Conservation (phyloP, 2,888 invertebrate species). For the Plutella xylostella region DNA sequence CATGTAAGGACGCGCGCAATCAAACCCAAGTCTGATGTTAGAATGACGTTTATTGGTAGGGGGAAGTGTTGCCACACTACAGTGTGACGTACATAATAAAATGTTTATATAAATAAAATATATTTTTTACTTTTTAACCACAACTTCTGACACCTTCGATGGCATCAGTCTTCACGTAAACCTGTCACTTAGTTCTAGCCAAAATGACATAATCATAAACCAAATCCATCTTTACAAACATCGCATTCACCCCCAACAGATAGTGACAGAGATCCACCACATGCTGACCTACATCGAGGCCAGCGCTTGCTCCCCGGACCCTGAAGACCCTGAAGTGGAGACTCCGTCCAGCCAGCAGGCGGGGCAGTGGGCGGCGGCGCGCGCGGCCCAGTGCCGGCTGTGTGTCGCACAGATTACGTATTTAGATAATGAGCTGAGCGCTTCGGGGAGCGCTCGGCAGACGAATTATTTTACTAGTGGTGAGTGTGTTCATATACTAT, state of each 20-base stretch:
- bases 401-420: slow-evolving; percentile 66
- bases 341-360: slow-evolving; percentile 23
- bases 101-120: background rate
- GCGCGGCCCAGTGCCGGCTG: slow-evolving; percentile 65
- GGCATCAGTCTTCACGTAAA: no score
- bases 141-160: background rate
- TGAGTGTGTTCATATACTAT: slow-evolving; percentile 15
- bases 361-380: slow-evolving; percentile 38
- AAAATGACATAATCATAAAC: no score
- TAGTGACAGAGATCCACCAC: slow-evolving; percentile 67
- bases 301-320: slow-evolving; percentile 11
- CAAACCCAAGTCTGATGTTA: no score
- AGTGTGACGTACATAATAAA: background rate
- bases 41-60: no score
- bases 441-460: slow-evolving; percentile 26
- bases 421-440: slow-evolving; percentile 44
- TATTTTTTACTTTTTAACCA: background rate
- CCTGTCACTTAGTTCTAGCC: no score
- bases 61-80: no score
- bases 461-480: slow-evolving; percentile 45
- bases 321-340: background rate
- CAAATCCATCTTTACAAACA: no score
- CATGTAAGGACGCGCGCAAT: no score
- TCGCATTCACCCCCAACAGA: no score
- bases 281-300: slow-evolving; percentile 65